Percentiles rank a stretch among this genome's conserved stretches.
phyloP scores from a whole-genome alignment of 1,140 invertebrate species.

The Cotesia chilonis region DNA sequence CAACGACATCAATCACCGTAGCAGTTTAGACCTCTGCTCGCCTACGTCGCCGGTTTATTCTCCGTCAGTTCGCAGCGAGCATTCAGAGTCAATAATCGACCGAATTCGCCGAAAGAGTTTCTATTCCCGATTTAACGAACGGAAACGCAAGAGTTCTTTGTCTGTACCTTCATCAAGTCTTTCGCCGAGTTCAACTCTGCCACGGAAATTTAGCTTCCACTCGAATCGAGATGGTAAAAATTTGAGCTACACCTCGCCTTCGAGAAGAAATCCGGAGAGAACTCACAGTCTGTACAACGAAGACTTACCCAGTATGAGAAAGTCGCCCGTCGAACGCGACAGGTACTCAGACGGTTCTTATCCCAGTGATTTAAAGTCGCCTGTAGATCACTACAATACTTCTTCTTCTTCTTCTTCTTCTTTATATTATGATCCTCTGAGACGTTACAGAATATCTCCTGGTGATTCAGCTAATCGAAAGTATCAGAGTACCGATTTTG shows the following conservation, averaged over 20 bases:
- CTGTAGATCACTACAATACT: constrained; percentile 43
- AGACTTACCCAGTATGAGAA: constrained; percentile 38
- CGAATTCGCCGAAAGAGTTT: constrained; percentile 88
- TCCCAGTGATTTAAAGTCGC: constrained; percentile 45
- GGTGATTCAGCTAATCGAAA: constrained; percentile 49
- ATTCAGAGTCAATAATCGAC: constrained; percentile 80
- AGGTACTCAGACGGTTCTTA: constrained; percentile 47
- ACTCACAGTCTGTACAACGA: constrained; percentile 53
- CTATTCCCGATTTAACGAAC: constrained; percentile 86
- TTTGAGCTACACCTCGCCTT: constrained; percentile 35
- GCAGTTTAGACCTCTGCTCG: constrained; percentile 56
- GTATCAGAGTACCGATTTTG: constrained; percentile 52
- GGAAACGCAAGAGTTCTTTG: constrained; percentile 69
- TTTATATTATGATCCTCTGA: constrained; percentile 52
- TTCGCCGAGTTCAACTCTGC: constrained; percentile 48
- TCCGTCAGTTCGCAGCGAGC: constrained; percentile 54
- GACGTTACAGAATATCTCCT: constrained; percentile 52
- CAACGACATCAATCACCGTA: constrained; percentile 58
- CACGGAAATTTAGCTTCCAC: constrained; percentile 58
- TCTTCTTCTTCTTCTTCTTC: constrained; percentile 47
- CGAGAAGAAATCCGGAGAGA: constrained; percentile 45
- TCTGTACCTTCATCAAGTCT: constrained; percentile 51
- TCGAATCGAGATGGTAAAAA: constrained; percentile 42
- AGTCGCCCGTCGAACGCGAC: constrained; percentile 54
- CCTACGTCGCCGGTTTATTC: constrained; percentile 67